Conservation (phyloP, 2,888 invertebrate genomes). For the Sinopyrophorus schimmeli region DNA sequence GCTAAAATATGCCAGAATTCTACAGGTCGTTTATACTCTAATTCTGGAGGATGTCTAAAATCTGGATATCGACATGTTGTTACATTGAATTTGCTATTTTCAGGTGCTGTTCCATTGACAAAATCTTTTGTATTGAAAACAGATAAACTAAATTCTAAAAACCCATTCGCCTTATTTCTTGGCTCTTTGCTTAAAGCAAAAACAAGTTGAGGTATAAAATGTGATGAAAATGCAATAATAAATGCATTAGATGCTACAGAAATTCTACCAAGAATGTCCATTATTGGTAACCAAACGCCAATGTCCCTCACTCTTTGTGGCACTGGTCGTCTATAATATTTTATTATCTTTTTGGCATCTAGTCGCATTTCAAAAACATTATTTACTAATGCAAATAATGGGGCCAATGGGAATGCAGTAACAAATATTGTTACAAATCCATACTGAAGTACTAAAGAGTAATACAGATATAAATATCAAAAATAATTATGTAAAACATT, state of each 20-base stretch:
- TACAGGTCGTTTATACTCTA: slow-evolving; percentile 63
- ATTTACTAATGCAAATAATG: slow-evolving; percentile 78
- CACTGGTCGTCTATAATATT: slow-evolving; percentile 72
- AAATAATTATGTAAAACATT: neutral
- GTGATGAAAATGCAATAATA: slow-evolving; percentile 79
- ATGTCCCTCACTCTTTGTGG: slow-evolving; percentile 75
- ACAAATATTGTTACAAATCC: slow-evolving; percentile 87
- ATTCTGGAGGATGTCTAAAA: slow-evolving; percentile 65
- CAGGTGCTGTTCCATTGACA: slow-evolving; percentile 50
- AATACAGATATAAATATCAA: slow-evolving; percentile 3
- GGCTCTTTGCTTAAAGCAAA: slow-evolving; percentile 61
- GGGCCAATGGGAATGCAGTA: slow-evolving; percentile 83
- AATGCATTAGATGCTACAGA: slow-evolving; percentile 79
- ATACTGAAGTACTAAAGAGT: slow-evolving; percentile 72
- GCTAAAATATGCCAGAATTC: slow-evolving; percentile 77
- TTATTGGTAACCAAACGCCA: slow-evolving; percentile 77
- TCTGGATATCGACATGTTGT: slow-evolving; percentile 67
- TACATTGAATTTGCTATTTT: slow-evolving; percentile 43
- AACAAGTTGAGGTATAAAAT: slow-evolving; percentile 77
- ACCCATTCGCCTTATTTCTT: slow-evolving; percentile 60
- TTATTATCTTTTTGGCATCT: slow-evolving; percentile 81
- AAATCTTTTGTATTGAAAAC: slow-evolving; percentile 68
- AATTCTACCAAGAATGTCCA: slow-evolving; percentile 73
- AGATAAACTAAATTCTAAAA: slow-evolving; percentile 70
- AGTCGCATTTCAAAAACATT: slow-evolving; percentile 82